Percentiles rank a stretch among this genome's conserved stretches.
Evolutionary conservation across 1,140 invertebrate species (phyloP).

Genomic region (Elymnias hypermnestra): DNA sequence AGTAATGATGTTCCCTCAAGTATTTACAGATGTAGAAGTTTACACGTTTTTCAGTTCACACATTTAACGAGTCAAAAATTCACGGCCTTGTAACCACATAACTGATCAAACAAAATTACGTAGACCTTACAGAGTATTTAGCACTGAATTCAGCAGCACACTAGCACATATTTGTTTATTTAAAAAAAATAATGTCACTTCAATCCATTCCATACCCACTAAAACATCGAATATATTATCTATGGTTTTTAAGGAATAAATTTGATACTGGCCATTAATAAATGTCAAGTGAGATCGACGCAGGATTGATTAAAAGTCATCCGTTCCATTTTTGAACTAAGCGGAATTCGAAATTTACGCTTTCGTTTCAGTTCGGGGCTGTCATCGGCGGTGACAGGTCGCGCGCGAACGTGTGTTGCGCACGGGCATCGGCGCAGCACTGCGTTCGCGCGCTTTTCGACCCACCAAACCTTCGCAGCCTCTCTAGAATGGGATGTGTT

Average conservation of each 20-base stretch:
- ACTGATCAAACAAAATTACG: constrained; percentile 53
- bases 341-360: constrained; percentile 30
- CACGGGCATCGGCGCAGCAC: constrained; percentile 62
- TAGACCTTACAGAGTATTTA: constrained; percentile 62
- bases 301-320: constrained; percentile 34
- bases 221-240: constrained; percentile 11
- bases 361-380: constrained; percentile 44
- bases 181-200: constrained; percentile 34
- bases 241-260: neutral
- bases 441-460: constrained; percentile 73
- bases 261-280: neutral
- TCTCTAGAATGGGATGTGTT: constrained; percentile 53
- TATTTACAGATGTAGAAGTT: constrained; percentile 43
- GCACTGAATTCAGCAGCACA: constrained; percentile 62
- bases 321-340: constrained; percentile 50
- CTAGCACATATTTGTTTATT: constrained; percentile 34
- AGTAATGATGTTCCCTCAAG: too few species aligned
- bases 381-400: constrained; percentile 40
- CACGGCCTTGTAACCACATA: constrained; percentile 67
- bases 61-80: constrained; percentile 61
- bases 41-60: constrained; percentile 64
- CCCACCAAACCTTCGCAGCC: constrained; percentile 58
- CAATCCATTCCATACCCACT: constrained; percentile 25
- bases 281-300: constrained; percentile 43
- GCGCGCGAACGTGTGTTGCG: constrained; percentile 64